Percentiles rank a stretch among this genome's conserved stretches.
These are phyloP conservation scores for Pogonus chalceus DNA, from an alignment of 1,140 invertebrate species.

Conservation along the genomic window DNA sequence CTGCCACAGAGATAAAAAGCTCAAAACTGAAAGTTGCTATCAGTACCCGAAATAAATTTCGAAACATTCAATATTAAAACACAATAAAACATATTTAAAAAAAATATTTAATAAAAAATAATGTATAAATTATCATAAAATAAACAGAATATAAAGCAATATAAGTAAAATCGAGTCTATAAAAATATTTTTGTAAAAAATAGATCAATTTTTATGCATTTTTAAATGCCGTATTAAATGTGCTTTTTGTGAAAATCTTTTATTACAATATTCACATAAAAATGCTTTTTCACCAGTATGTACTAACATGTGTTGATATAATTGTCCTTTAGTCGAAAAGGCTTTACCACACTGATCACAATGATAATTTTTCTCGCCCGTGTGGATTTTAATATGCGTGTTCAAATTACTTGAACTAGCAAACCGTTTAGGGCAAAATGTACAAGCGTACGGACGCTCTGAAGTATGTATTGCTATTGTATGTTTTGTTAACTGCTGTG, in stretches of 20 bases:
- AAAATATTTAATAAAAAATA: too few species aligned
- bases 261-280: conserved; percentile 65
- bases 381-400: conserved; percentile 40
- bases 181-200: too few species aligned
- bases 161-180: too few species aligned
- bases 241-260: conserved; percentile 67
- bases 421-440: conserved; percentile 37
- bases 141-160: too few species aligned
- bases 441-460: conserved; percentile 45
- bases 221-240: conserved; percentile 44
- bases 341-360: conserved; percentile 35
- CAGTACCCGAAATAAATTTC: too few species aligned
- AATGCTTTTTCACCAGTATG: conserved; percentile 52
- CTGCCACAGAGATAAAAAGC: too few species aligned
- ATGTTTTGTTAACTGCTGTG: conserved; percentile 44
- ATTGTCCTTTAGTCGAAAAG: conserved; percentile 35
- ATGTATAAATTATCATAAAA: too few species aligned
- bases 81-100: too few species aligned
- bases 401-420: conserved; percentile 34
- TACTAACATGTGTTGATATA: conserved; percentile 47
- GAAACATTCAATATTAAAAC: too few species aligned
- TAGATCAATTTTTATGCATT: conserved; percentile 27
- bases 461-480: conserved; percentile 59
- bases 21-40: too few species aligned
- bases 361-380: conserved; percentile 45